phyloP scores from a whole-genome alignment of 2,797 vertebrate genomes.

The Margarornis squamiger region DNA sequence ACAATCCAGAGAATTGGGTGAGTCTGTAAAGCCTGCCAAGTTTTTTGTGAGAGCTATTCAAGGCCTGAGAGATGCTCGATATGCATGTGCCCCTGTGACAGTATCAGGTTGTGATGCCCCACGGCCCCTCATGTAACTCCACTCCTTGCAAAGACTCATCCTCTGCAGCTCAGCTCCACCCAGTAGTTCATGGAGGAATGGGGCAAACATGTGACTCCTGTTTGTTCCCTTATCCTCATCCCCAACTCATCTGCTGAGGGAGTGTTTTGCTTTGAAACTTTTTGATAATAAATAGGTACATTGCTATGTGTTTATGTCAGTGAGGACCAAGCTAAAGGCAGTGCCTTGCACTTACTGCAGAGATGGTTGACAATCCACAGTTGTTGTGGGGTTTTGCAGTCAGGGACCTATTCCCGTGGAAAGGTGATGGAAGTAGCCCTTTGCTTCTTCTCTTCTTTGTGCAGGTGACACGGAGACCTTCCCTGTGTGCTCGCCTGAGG shows the following conservation, averaged over 20 bases:
- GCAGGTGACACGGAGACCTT: neutral
- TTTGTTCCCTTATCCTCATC: neutral
- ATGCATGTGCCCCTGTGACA: neutral
- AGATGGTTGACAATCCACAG: neutral
- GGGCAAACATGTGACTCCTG: neutral
- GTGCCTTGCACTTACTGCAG: neutral
- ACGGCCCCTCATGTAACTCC: accelerated
- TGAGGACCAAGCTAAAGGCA: neutral
- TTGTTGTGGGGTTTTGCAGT: neutral
- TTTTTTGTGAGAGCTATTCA: neutral
- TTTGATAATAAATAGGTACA: neutral
- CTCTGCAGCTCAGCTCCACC: neutral
- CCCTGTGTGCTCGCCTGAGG: neutral
- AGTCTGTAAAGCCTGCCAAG: neutral
- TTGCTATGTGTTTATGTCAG: neutral
- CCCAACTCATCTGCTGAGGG: neutral
- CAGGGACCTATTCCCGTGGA: neutral
- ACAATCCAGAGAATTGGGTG: neutral
- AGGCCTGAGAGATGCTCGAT: neutral
- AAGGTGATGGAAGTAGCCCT: neutral
- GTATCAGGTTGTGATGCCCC: neutral
- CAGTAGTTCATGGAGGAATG: neutral
- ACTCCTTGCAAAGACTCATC: neutral
- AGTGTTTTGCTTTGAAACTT: neutral
- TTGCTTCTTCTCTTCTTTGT: neutral